Percentiles rank a stretch among this genome's conserved stretches.
These are phyloP conservation scores for Zaprionus ghesquierei DNA, from an alignment of 1,140 invertebrate species.

Conservation along the genomic window DNA sequence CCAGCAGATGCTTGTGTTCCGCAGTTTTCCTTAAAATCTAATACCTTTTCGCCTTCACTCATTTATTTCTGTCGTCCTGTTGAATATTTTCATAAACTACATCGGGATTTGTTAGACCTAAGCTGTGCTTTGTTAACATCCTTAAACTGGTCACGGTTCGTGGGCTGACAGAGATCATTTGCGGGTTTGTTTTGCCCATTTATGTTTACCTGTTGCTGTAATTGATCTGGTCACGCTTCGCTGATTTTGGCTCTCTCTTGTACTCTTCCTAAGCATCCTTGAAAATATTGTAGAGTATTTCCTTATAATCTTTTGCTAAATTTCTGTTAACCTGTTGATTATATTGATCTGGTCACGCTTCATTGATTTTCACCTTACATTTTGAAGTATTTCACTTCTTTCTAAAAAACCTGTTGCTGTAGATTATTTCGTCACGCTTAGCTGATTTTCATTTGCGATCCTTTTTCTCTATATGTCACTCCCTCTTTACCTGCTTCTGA, in stretches of 20 bases:
- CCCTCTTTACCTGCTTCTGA: no score
- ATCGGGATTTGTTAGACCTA: no score
- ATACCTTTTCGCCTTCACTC: neutral
- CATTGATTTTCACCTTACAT: constrained; percentile 43
- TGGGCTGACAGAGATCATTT: no score
- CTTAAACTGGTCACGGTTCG: no score
- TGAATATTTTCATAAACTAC: neutral
- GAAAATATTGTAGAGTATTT: neutral
- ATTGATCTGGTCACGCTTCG: neutral
- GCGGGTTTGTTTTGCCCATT: neutral
- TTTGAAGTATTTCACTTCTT: neutral
- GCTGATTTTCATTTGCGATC: constrained; percentile 27
- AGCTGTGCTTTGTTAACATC: no score
- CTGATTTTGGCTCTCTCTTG: neutral
- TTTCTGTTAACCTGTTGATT: constrained; percentile 38
- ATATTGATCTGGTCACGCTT: constrained; percentile 49
- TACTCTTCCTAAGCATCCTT: neutral
- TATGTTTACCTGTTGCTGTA: neutral
- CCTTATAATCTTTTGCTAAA: neutral
- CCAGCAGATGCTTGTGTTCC: neutral
- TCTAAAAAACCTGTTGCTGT: constrained; percentile 17
- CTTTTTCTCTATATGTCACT: neutral
- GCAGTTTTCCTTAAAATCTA: neutral
- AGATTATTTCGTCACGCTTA: constrained; percentile 28
- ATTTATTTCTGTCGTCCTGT: neutral